Evolutionary conservation across 1,140 invertebrate genomes (phyloP).

Genomic region (Sesamia nonagrioides): DNA sequence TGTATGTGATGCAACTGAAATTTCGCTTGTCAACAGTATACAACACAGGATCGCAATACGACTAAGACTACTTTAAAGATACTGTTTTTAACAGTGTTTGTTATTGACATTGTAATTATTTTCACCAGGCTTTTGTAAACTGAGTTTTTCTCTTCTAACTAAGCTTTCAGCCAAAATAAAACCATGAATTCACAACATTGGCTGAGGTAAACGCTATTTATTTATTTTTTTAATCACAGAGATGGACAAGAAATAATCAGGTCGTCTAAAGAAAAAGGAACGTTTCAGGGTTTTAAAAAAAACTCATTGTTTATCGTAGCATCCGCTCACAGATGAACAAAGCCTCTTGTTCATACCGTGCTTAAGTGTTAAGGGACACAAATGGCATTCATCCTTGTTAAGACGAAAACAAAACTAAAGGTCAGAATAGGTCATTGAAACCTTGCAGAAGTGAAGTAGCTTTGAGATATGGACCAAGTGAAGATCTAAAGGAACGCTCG

Average conservation of each 20-base stretch:
- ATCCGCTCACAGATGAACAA: background rate
- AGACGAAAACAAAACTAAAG: slow-evolving; percentile 34
- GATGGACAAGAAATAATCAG: too few relatives aligned
- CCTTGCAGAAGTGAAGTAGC: background rate
- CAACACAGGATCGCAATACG: slow-evolving; percentile 4
- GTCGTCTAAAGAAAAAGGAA: too few relatives aligned
- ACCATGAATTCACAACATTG: too few relatives aligned
- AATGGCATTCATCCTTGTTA: slow-evolving; percentile 35
- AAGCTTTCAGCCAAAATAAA: too few relatives aligned
- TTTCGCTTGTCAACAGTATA: slow-evolving; percentile 19
- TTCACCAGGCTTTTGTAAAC: background rate
- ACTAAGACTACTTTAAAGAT: background rate
- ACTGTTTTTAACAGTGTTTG: background rate
- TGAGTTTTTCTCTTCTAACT: too few relatives aligned
- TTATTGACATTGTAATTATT: background rate
- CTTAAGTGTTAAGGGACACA: slow-evolving; percentile 4
- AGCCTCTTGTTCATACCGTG: background rate
- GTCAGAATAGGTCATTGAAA: slow-evolving; percentile 35
- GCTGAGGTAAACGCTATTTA: too few relatives aligned
- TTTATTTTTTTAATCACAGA: too few relatives aligned
- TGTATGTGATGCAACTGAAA: background rate
- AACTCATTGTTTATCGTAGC: background rate
- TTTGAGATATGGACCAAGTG: slow-evolving; percentile 17
- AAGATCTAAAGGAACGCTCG: slow-evolving; percentile 34
- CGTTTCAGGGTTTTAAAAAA: background rate